Base-by-base conservation (phyloP, 2,888 invertebrate genomes). In the Germaria angustata region DNA sequence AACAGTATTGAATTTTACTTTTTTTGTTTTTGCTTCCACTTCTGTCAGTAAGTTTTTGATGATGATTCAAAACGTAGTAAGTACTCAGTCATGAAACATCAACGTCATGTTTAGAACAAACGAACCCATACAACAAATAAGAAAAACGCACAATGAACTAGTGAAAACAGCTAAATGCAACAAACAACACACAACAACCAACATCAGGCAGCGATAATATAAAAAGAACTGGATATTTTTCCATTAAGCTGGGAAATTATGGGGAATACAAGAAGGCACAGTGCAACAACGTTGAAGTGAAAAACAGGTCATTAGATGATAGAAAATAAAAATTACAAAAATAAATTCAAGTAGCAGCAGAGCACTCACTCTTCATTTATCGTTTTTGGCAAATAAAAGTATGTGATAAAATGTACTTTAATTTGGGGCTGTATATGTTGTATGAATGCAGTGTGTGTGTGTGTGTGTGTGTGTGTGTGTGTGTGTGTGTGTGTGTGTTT, bases 281-380 rank as follows among this genome's bases (percentile, higher is more conserved):
- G 17, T 44, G 36, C 17, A 24, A 9, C 65, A 32, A 75, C 17
- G 22, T 36, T 55, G 17, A 44, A 44, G 41, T 36, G 15, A 24
- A 36, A 77, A 69, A 77, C 61, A 77, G 77, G 77, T 77, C 68
- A 69, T 77, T 61, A 77, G 53, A 69, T 61, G 39, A 17, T 39
- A 69, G 49, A 34, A 77, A 59, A 66, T 49, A 75, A 46, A 39
- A 57, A n/a, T 20, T 32, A 15, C 2, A 39, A 57, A 66, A 66
- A 75, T 34, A 63, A 69, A 61, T 77, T 41, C 76, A 59, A 41
- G 49, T 49, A 44, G 46, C 57, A 44, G 24, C 55, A 32, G 28
- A 49, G 49, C 17, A n/a, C 20, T 57, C 49, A 49, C 72, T 72
- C 51, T 61, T 34, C 32, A 41, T 44, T 44, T 61, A 53, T 17